Conservation (phyloP, 2,888 invertebrate species). For the Protula sp. region DNA sequence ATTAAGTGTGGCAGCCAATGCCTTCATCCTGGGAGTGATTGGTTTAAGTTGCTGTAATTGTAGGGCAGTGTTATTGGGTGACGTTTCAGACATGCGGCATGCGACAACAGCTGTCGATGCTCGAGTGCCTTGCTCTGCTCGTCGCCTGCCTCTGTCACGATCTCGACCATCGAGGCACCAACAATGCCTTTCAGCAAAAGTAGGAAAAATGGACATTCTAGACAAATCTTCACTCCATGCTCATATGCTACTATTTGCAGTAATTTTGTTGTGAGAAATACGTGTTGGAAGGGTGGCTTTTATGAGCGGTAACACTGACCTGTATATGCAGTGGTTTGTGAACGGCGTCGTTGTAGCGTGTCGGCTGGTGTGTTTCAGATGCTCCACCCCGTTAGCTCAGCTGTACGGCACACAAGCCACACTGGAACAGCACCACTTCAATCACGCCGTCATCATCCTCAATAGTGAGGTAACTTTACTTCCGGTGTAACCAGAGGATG, state of each 20-base stretch:
- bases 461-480: conserved; percentile 55
- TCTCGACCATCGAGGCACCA: conserved; percentile 50
- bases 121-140: conserved; percentile 39
- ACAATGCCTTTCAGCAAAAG: conserved; percentile 52
- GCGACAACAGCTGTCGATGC: conserved; percentile 27
- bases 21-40: no score
- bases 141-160: conserved; percentile 50
- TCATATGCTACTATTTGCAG: neutral
- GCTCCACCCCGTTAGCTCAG: conserved; percentile 57
- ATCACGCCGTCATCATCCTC: conserved; percentile 50
- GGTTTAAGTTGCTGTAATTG: no score
- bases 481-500: neutral
- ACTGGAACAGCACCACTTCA: conserved; percentile 51
- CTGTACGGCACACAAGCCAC: conserved; percentile 56
- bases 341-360: no score
- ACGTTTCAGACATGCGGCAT: conserved; percentile 15
- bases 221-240: neutral
- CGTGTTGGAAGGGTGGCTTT: no score
- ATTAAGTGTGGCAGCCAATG: no score
- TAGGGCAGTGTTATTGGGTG: no score
- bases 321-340: no score
- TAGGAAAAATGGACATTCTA: no score
- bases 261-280: no score
- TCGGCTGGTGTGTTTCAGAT: no score
- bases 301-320: no score